Conservation (phyloP, 2,113 vertebrate species). For the Anas platyrhynchos region DNA sequence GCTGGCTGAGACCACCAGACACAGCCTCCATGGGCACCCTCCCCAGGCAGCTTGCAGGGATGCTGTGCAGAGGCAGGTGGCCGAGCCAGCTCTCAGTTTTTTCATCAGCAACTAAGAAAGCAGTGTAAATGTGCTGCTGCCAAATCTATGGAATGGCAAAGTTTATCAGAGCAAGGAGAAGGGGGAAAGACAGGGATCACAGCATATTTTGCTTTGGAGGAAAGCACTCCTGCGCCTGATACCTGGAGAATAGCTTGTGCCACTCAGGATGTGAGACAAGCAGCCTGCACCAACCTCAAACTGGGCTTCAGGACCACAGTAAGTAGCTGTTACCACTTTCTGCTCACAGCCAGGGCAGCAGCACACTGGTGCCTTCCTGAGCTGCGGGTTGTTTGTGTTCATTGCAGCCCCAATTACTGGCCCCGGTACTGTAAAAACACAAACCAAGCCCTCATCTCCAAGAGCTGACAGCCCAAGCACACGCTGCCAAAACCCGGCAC, state of each 20-base stretch:
- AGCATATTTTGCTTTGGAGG: neutral
- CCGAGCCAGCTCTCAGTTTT: neutral
- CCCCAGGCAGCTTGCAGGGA: neutral
- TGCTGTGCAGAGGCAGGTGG: neutral
- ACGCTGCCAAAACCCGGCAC: neutral
- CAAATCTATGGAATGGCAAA: neutral
- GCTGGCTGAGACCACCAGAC: neutral
- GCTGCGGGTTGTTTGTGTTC: neutral
- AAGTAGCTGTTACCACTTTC: fast-evolving
- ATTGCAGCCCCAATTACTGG: fast-evolving
- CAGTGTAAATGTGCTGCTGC: neutral
- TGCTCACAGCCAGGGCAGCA: neutral
- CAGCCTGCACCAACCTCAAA: neutral
- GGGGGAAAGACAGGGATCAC: neutral
- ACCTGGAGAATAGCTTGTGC: neutral
- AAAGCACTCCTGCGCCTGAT: fast-evolving
- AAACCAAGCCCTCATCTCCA: neutral
- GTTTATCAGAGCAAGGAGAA: neutral
- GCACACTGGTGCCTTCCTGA: fast-evolving
- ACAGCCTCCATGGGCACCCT: neutral
- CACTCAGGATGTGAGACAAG: neutral
- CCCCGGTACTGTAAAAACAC: neutral
- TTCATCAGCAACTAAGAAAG: neutral
- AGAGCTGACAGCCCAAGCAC: neutral
- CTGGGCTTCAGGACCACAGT: neutral